Evolutionary conservation across 2,888 invertebrate genomes (phyloP).

Genomic region (Junonia oenone): DNA sequence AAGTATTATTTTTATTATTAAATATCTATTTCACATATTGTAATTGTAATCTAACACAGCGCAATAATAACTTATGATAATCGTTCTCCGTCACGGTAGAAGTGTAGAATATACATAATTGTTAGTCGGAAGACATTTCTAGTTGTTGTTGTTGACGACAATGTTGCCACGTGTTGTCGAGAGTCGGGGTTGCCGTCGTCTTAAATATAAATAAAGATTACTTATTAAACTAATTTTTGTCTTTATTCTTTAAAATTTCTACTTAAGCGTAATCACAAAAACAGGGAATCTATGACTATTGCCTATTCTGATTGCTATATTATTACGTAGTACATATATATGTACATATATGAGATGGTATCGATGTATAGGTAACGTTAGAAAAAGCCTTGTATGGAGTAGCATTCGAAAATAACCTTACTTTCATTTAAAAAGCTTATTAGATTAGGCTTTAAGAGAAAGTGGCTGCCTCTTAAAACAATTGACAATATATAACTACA

Average conservation of each 20-base stretch:
- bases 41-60: neutral
- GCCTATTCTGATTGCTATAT: conserved; percentile 1
- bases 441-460: neutral
- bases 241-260: neutral
- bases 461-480: neutral
- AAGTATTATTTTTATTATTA: neutral
- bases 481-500: neutral
- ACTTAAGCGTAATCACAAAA: conserved; percentile 11
- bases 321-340: neutral
- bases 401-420: neutral
- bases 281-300: conserved; percentile 24
- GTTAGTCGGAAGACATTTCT: neutral
- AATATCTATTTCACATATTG: neutral
- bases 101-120: neutral
- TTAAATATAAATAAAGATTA: neutral
- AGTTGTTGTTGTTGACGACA: neutral
- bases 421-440: neutral
- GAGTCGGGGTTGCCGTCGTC: neutral
- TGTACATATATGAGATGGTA: neutral
- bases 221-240: neutral
- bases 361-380: neutral
- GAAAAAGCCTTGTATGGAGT: neutral
- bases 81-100: neutral
- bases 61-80: neutral
- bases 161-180: neutral